Percentiles rank a stretch among this genome's conserved stretches.
Evolutionary conservation across 2,888 invertebrate genomes (phyloP).

Genomic region (Electrophaes corylata): DNA sequence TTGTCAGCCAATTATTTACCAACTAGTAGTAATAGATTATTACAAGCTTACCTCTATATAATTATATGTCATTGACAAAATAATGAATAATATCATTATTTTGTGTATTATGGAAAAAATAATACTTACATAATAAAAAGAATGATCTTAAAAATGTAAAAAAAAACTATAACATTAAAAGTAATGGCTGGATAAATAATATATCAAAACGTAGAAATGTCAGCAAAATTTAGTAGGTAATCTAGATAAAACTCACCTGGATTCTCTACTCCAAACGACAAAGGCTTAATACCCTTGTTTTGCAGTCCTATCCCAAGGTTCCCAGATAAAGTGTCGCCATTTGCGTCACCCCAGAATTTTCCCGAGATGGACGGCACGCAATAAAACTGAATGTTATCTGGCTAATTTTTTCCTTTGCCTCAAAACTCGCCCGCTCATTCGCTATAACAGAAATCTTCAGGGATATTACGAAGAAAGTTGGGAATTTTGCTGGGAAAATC

Average conservation of each 20-base stretch:
- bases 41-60: no score
- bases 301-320: slow-evolving; percentile 41
- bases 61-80: no score
- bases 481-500: slow-evolving; percentile 48
- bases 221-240: no score
- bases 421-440: slow-evolving; percentile 47
- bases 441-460: slow-evolving; percentile 49
- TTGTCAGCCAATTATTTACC: no score
- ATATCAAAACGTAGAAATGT: no score
- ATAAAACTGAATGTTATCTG: slow-evolving; percentile 73
- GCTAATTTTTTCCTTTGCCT: slow-evolving; percentile 65
- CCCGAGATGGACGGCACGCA: slow-evolving; percentile 60
- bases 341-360: slow-evolving; percentile 65
- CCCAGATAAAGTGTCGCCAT: slow-evolving; percentile 58
- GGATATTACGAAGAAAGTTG: slow-evolving; percentile 53
- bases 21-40: no score
- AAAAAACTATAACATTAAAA: no score
- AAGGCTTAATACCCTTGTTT: slow-evolving; percentile 24
- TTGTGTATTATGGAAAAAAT: no score
- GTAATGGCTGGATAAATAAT: no score
- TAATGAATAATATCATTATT: no score
- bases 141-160: no score
- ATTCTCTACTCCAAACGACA: slow-evolving; percentile 5
- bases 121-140: no score
- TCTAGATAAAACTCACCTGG: neutral